phyloP scores from a whole-genome alignment of 2,888 invertebrate genomes.

The Lasioglossum marginatum region DNA sequence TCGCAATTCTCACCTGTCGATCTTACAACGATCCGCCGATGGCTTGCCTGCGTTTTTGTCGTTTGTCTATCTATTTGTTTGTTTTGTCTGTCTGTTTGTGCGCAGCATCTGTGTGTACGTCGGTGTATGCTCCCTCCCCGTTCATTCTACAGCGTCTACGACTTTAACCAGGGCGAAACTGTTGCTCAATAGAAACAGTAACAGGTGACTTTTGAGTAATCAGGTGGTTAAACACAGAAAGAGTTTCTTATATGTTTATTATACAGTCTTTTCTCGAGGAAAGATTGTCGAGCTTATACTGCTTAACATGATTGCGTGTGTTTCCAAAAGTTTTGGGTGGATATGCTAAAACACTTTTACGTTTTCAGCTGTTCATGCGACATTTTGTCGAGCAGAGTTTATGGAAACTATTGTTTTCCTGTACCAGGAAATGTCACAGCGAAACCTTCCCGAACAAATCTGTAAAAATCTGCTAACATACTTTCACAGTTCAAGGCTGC shows the following conservation, averaged over 20 bases:
- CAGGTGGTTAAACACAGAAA: not conserved
- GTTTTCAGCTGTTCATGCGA: not conserved
- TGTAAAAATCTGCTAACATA: not conserved
- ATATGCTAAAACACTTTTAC: not conserved
- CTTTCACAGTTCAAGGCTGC: not conserved
- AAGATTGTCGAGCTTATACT: not conserved
- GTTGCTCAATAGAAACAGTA: not conserved
- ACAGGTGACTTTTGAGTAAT: not conserved
- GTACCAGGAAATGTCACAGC: not conserved
- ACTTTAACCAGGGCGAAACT: not conserved
- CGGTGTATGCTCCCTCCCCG: not conserved
- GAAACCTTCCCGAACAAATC: not conserved
- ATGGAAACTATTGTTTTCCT: not conserved
- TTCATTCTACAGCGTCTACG: not conserved
- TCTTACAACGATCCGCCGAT: not conserved
- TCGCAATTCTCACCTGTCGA: slow-evolving; percentile 2
- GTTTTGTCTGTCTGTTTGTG: not conserved
- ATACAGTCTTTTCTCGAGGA: not conserved
- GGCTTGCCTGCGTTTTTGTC: slow-evolving; percentile 36
- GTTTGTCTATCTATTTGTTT: slow-evolving; percentile 5
- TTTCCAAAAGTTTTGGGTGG: not conserved
- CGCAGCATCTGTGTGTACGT: slow-evolving; percentile 9
- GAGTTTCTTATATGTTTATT: not conserved
- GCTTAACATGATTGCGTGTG: not conserved
- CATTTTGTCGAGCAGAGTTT: not conserved